These are phyloP conservation scores for Eupeodes luniger DNA, from an alignment of 2,888 invertebrate genomes.

Conservation along the genomic window DNA sequence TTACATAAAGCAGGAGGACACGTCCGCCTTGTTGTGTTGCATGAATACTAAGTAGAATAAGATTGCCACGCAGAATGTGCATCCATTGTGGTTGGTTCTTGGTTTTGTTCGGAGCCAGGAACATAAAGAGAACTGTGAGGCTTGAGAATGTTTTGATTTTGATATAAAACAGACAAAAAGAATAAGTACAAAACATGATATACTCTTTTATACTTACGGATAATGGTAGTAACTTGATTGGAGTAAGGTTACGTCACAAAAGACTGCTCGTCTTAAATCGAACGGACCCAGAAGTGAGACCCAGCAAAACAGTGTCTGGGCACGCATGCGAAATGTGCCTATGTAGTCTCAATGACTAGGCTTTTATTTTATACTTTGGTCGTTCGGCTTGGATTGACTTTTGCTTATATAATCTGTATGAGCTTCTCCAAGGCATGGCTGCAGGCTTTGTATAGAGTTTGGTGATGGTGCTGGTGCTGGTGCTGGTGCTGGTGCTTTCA, in stretches of 20 bases:
- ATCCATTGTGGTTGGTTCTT: conserved; percentile 13
- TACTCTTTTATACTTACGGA: not conserved
- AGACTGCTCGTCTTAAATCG: conserved; percentile 58
- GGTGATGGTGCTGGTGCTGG: too few relatives aligned
- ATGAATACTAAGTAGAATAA: conserved; percentile 59
- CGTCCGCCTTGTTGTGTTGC: conserved; percentile 25
- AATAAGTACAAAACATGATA: not conserved
- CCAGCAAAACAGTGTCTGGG: conserved; percentile 53
- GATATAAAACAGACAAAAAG: not conserved
- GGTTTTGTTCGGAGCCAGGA: not conserved
- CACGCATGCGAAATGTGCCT: conserved; percentile 59
- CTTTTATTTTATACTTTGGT: conserved; percentile 35
- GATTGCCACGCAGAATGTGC: conserved; percentile 31
- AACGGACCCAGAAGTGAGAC: conserved; percentile 32
- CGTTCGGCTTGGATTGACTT: conserved; percentile 3
- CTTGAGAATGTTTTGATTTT: conserved; percentile 2
- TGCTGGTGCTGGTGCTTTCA: conserved; percentile 23
- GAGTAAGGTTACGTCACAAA: conserved; percentile 69
- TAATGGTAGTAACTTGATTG: conserved; percentile 54
- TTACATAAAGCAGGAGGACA: conserved; percentile 65
- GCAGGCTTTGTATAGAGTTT: not conserved
- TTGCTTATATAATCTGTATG: not conserved
- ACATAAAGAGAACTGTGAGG: not conserved
- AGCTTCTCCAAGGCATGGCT: not conserved
- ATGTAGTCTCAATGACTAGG: conserved; percentile 25